Conservation (phyloP, 2,797 vertebrate species). For the Cyprinella venusta region DNA sequence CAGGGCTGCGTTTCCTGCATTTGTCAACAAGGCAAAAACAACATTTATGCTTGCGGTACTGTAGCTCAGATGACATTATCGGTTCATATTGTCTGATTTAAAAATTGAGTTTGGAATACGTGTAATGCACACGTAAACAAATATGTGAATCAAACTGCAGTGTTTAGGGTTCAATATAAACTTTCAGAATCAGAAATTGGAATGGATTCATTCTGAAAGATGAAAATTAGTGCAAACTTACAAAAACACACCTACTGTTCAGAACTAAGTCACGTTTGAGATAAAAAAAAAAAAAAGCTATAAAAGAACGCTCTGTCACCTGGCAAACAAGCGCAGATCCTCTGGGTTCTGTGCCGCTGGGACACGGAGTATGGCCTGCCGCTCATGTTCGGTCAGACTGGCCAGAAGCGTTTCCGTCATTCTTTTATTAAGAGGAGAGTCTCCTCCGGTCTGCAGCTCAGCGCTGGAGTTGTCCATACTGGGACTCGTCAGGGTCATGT, state of each 20-base stretch:
- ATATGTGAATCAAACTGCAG: neutral
- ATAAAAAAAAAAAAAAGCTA: neutral
- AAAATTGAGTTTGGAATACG: neutral
- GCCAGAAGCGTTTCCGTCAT: slow-evolving; percentile 95
- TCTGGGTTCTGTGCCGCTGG: slow-evolving; percentile 95
- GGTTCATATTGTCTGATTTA: neutral
- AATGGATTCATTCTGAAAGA: neutral
- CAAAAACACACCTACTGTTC: neutral
- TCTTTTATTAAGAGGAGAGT: slow-evolving; percentile 93
- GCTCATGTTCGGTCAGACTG: slow-evolving; percentile 90
- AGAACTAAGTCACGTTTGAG: neutral
- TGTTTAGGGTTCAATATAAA: neutral
- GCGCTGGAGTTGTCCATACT: slow-evolving; percentile 99
- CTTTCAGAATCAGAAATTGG: neutral
- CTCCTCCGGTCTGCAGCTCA: slow-evolving; percentile 90
- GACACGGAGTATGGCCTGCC: slow-evolving; percentile 90
- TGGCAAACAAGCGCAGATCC: slow-evolving; percentile 91
- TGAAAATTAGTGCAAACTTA: neutral
- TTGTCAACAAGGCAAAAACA: neutral
- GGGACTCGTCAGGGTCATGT: slow-evolving; percentile 98
- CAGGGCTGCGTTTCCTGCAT: neutral
- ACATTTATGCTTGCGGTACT: neutral
- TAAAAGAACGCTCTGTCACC: slow-evolving; percentile 63
- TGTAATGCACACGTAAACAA: neutral
- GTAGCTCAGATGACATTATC: neutral